Percentiles rank a stretch among this genome's conserved stretches.
These are phyloP conservation scores for Diaprepes abbreviatus DNA, from an alignment of 2,888 invertebrate species.

Conservation along the genomic window DNA sequence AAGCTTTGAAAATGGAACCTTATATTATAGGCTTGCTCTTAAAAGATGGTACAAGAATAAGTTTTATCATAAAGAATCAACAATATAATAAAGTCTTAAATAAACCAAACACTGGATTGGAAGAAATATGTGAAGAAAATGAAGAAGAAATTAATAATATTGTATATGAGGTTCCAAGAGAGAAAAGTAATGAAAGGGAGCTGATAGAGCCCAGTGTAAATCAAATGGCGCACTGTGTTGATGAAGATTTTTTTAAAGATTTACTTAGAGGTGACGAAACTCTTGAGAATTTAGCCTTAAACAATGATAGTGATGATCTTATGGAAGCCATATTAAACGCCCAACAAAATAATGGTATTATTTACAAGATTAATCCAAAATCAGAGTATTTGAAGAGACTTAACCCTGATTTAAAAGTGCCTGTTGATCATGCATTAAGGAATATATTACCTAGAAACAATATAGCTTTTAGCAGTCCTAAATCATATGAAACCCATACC, in stretches of 20 bases:
- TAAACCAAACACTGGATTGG: not conserved
- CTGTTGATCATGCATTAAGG: constrained; percentile 38
- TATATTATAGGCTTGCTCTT: constrained; percentile 53
- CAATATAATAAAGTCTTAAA: not conserved
- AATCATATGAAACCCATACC: constrained; percentile 25
- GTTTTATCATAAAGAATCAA: constrained; percentile 46
- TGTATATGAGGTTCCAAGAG: not conserved
- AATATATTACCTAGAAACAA: constrained; percentile 23
- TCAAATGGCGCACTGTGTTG: constrained; percentile 37
- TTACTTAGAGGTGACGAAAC: constrained; percentile 2
- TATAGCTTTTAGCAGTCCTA: not conserved
- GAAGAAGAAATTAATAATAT: constrained; percentile 26
- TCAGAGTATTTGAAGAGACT: constrained; percentile 45
- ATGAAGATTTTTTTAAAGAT: constrained; percentile 37
- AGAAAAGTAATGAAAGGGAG: not conserved
- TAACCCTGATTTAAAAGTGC: constrained; percentile 42
- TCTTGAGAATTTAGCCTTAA: not conserved
- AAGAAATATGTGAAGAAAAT: constrained; percentile 8
- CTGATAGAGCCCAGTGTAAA: not conserved
- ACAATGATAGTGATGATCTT: constrained; percentile 33
- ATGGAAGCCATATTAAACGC: constrained; percentile 44
- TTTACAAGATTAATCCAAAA: constrained; percentile 55
- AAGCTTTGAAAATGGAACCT: constrained; percentile 37
- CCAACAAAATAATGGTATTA: constrained; percentile 31
- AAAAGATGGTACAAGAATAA: constrained; percentile 54